Conservation (phyloP, 2,113 vertebrate species). For the Marmota monax region DNA sequence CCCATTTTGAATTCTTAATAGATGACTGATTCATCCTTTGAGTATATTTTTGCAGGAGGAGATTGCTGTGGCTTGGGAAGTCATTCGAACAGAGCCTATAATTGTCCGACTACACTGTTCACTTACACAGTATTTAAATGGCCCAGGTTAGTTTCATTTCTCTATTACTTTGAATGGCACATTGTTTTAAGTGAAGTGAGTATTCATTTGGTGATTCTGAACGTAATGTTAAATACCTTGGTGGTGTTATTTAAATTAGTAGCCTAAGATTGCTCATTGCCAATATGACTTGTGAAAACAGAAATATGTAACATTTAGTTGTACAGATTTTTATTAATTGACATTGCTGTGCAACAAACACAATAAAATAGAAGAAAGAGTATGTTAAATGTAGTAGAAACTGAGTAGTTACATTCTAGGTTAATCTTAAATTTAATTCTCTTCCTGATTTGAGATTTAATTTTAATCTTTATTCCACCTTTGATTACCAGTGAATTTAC, state of each 20-base stretch:
- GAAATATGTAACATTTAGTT: neutral
- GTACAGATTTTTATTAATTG: neutral
- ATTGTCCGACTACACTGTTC: slow-evolving; percentile 95
- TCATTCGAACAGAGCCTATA: slow-evolving; percentile 94
- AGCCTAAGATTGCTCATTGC: neutral
- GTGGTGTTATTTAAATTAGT: neutral
- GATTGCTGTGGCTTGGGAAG: slow-evolving; percentile 95
- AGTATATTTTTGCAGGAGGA: slow-evolving; percentile 90
- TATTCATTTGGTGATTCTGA: slow-evolving; percentile 4
- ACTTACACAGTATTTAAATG: slow-evolving; percentile 95
- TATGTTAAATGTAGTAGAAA: neutral
- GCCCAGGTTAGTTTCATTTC: slow-evolving; percentile 89
- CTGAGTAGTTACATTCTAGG: neutral
- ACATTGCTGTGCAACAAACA: neutral
- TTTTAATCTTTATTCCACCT: slow-evolving; percentile 29
- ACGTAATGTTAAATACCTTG: neutral
- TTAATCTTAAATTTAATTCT: neutral
- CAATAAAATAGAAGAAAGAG: neutral
- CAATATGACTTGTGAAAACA: neutral
- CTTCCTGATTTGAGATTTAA: neutral
- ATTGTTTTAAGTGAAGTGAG: neutral
- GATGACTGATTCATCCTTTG: slow-evolving; percentile 65
- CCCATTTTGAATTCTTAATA: neutral
- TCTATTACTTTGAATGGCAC: slow-evolving; percentile 40
- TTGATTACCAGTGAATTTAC: slow-evolving; percentile 5